Conservation (phyloP, 2,888 invertebrate species). For the Spisula solida region DNA sequence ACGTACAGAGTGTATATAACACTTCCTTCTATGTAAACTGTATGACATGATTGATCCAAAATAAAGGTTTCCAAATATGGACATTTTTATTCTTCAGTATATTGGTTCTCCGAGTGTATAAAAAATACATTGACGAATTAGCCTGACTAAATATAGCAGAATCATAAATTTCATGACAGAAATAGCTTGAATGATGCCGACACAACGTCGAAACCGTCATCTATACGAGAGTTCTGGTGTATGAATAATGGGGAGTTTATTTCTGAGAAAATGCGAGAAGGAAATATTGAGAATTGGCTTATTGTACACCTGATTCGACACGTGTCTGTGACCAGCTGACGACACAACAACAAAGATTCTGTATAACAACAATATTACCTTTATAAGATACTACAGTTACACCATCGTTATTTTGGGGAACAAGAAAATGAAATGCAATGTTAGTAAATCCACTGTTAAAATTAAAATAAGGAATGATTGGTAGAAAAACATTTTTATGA, state of each 20-base stretch:
- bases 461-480: not conserved
- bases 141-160: not conserved
- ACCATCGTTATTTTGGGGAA: constrained; percentile 41
- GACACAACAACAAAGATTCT: not conserved
- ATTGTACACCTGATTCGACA: constrained; percentile 18
- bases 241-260: not conserved
- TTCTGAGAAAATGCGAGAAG: not conserved
- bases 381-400: constrained; percentile 65
- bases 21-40: not conserved
- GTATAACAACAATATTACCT: constrained; percentile 52
- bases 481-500: not conserved
- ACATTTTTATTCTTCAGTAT: not conserved
- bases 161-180: not conserved
- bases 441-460: constrained; percentile 14
- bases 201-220: not conserved
- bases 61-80: not conserved
- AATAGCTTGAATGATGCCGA: constrained; percentile 22
- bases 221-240: not conserved
- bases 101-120: not conserved
- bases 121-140: not conserved
- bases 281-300: constrained; percentile 5
- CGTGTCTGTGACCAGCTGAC: not conserved
- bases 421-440: constrained; percentile 29
- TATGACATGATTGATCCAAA: not conserved
- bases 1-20: not conserved